phyloP scores from a whole-genome alignment of 2,797 vertebrate species.

The Borostomias antarcticus region DNA sequence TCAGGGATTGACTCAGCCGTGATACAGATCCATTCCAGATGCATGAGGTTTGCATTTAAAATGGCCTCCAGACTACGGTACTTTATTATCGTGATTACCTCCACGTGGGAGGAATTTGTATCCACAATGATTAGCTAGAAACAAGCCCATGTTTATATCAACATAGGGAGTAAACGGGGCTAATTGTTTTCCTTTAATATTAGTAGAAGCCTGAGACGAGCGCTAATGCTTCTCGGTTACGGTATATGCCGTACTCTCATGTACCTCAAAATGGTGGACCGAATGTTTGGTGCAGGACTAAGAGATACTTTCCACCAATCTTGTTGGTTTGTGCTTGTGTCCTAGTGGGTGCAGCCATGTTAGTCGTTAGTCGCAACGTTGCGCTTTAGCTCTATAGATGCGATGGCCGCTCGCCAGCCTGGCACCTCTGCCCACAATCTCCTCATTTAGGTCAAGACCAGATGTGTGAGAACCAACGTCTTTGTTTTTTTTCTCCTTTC shows the following conservation, averaged over 20 bases:
- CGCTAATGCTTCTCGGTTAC: conserved; percentile 26
- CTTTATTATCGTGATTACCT: conserved; percentile 54
- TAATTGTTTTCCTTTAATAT: conserved; percentile 41
- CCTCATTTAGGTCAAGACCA: conserved; percentile 29
- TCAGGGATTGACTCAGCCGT: conserved; percentile 32
- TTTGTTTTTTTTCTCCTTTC: conserved; percentile 28
- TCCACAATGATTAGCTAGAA: conserved; percentile 55
- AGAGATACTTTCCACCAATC: conserved; percentile 19
- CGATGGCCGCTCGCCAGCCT: background rate
- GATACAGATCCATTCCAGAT: conserved; percentile 53
- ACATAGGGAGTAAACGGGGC: conserved; percentile 36
- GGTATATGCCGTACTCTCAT: conserved; percentile 18
- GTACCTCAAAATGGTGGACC: too few relatives aligned
- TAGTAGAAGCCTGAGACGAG: too few relatives aligned
- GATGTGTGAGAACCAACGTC: conserved; percentile 39
- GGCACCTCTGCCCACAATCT: conserved; percentile 29
- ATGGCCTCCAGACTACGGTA: conserved; percentile 44
- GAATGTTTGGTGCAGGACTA: conserved; percentile 22
- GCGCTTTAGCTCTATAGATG: conserved; percentile 22
- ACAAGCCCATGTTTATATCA: conserved; percentile 57
- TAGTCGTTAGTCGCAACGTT: conserved; percentile 8
- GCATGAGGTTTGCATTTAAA: conserved; percentile 53
- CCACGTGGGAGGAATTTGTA: conserved; percentile 57
- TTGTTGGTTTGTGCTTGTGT: conserved; percentile 20
- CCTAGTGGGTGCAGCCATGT: conserved; percentile 25